Percentiles rank a stretch among this genome's conserved stretches.
phyloP scores from a whole-genome alignment of 2,888 invertebrate genomes.

The Cephus pygmeus region DNA sequence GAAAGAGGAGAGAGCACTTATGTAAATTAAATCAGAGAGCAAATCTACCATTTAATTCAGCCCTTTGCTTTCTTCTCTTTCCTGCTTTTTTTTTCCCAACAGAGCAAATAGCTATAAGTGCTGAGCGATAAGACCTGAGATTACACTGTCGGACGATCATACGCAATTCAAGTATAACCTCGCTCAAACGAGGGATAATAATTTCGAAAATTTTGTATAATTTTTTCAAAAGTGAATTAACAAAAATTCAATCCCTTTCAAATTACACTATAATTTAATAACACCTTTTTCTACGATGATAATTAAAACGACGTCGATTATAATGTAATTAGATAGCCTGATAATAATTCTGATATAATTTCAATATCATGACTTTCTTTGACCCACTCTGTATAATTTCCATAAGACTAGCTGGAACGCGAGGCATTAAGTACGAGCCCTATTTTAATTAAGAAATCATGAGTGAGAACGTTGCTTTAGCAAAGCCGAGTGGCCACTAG shows the following conservation, averaged over 20 bases:
- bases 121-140: not conserved
- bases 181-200: not conserved
- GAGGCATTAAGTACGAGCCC: not conserved
- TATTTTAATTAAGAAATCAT: not conserved
- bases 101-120: not conserved
- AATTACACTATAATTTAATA: not conserved
- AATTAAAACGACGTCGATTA: not conserved
- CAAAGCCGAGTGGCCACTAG: not conserved
- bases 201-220: not conserved
- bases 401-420: not conserved
- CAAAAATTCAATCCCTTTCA: too few species aligned
- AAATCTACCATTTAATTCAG: slow-evolving; percentile 34
- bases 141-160: not conserved
- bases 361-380: not conserved
- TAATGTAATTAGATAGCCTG: not conserved
- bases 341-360: not conserved
- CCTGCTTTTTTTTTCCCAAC: not conserved
- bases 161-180: not conserved
- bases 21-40: slow-evolving; percentile 45
- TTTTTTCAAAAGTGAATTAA: too few species aligned
- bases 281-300: not conserved
- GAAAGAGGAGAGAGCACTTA: slow-evolving; percentile 38
- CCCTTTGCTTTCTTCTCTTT: slow-evolving; percentile 10
- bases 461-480: not conserved
- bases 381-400: not conserved